These are phyloP conservation scores for Nesoenas mayeri DNA, from an alignment of 2,113 vertebrate genomes.

Conservation along the genomic window DNA sequence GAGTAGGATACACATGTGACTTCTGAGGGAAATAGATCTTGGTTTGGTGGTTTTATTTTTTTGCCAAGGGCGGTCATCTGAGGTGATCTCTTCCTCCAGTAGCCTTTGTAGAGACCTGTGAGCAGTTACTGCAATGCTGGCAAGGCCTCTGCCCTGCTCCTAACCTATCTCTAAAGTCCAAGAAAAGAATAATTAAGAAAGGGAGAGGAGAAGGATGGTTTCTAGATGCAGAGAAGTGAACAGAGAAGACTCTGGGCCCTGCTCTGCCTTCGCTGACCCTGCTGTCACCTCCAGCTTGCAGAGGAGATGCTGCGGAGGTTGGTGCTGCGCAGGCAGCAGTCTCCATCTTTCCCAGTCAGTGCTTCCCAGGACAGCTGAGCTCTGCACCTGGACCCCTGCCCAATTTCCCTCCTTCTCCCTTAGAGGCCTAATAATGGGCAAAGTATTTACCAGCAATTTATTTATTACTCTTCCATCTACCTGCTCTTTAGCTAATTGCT, in stretches of 20 bases:
- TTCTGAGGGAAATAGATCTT: neutral
- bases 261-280: neutral
- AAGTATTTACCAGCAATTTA: neutral
- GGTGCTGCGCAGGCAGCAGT: neutral
- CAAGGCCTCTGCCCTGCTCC: neutral
- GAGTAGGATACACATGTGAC: rapidly evolving
- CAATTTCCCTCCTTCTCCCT: neutral
- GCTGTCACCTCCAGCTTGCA: neutral
- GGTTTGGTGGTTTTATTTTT: neutral
- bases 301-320: neutral
- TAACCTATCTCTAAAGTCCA: neutral
- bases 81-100: neutral
- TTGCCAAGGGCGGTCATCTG: neutral
- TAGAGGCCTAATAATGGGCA: neutral
- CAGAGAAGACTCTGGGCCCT: neutral
- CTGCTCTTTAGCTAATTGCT: neutral
- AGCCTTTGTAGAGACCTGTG: neutral
- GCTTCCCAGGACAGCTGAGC: neutral
- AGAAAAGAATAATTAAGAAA: neutral
- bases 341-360: neutral
- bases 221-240: neutral
- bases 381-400: neutral
- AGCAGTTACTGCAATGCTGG: neutral
- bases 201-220: neutral
- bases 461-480: neutral